A percentile compares a stretch with the other conserved stretches of the same genome.
Evolutionary conservation across 2,888 invertebrate genomes (phyloP).

Genomic region (Lissonota sp.): DNA sequence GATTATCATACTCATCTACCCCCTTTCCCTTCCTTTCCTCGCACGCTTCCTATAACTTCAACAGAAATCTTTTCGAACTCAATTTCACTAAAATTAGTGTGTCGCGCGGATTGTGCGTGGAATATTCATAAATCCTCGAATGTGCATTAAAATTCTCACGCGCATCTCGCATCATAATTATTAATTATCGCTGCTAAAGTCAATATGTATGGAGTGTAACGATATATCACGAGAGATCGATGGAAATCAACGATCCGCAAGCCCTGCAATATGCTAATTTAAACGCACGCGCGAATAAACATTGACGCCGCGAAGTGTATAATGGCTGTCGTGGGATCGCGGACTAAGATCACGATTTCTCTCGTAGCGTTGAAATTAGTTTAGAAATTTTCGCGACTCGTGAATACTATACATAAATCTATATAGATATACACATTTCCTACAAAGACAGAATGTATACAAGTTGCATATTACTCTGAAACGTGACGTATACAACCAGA

Average conservation of each 20-base stretch:
- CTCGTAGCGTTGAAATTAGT: constrained; percentile 59
- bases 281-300: constrained; percentile 18
- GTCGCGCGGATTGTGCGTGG: too few relatives aligned
- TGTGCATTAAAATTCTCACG: constrained; percentile 27
- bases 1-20: too few relatives aligned
- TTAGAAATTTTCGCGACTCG: constrained; percentile 57
- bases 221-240: background rate
- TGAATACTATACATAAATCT: constrained; percentile 17
- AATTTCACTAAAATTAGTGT: too few relatives aligned
- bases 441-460: background rate
- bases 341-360: constrained; percentile 53
- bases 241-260: constrained; percentile 29
- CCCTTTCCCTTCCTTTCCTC: too few relatives aligned
- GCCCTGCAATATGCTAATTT: constrained; percentile 36
- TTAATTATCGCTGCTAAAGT: constrained; percentile 20
- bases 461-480: background rate
- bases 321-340: constrained; percentile 23
- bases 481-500: constrained; percentile 1
- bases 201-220: background rate
- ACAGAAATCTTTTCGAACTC: too few relatives aligned
- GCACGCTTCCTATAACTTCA: too few relatives aligned
- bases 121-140: constrained; percentile 29
- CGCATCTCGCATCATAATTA: constrained; percentile 24
- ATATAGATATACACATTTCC: background rate
- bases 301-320: constrained; percentile 30